These are phyloP conservation scores for Scophthalmus maximus DNA, from an alignment of 2,113 vertebrate genomes.

Conservation along the genomic window DNA sequence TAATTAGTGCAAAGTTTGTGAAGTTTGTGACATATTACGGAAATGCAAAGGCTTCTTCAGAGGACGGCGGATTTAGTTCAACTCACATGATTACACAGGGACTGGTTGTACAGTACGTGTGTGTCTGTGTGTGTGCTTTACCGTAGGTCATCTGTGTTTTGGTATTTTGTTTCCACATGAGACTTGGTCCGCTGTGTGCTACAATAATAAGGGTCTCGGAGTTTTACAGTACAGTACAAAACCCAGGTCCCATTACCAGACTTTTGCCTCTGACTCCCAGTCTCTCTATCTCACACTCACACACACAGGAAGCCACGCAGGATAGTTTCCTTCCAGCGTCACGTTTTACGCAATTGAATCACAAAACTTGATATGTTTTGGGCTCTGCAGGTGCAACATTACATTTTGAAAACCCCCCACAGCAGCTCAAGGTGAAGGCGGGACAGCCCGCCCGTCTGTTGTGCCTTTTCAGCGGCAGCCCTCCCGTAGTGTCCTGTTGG, in stretches of 20 bases:
- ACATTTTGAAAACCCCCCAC: constrained; percentile 69
- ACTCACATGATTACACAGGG: constrained; percentile 28
- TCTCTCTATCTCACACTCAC: constrained; percentile 43
- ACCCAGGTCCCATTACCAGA: neutral
- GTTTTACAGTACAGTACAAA: neutral
- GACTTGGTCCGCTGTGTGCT: neutral
- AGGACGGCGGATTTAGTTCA: constrained; percentile 6
- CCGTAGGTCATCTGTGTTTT: constrained; percentile 30
- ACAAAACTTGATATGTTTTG: neutral
- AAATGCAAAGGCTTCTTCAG: neutral
- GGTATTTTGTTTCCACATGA: constrained; percentile 50
- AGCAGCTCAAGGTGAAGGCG: constrained; percentile 71
- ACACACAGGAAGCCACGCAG: constrained; percentile 6
- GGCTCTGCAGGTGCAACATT: constrained; percentile 67
- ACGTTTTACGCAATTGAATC: neutral
- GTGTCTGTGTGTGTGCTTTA: neutral
- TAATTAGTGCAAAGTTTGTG: neutral
- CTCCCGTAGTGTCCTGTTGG: constrained; percentile 83
- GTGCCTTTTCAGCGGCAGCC: constrained; percentile 73
- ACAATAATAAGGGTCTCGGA: constrained; percentile 35
- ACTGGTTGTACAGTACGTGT: constrained; percentile 36
- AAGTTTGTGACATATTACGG: neutral
- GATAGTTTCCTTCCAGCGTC: constrained; percentile 30
- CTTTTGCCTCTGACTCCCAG: no score
- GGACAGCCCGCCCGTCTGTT: constrained; percentile 74